Conservation (phyloP, 2,888 invertebrate genomes). For the Dolichomitus sp. region DNA sequence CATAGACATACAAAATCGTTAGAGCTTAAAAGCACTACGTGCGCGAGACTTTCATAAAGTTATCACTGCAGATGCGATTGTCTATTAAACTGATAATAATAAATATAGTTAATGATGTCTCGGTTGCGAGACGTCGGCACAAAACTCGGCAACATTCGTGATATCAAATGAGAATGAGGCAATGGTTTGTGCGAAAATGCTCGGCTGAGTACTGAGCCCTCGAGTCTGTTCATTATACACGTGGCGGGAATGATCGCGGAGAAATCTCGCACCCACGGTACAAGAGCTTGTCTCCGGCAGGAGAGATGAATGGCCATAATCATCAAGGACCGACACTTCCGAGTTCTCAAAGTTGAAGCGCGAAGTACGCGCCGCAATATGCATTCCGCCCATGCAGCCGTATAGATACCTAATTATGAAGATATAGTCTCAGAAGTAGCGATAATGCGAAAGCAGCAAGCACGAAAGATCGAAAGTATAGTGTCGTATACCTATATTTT, state of each 20-base stretch:
- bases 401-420: neutral
- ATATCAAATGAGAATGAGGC: conserved; percentile 14
- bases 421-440: conserved; percentile 28
- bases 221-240: conserved; percentile 48
- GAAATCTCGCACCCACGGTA: conserved; percentile 31
- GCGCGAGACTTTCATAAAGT: neutral
- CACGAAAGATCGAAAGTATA: conserved; percentile 25
- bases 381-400: neutral
- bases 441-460: conserved; percentile 33
- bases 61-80: neutral
- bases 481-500: conserved; percentile 6
- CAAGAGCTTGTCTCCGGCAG: conserved; percentile 45
- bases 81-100: too few species aligned
- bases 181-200: conserved; percentile 13
- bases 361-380: conserved; percentile 12
- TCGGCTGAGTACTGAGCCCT: conserved; percentile 37
- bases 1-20: too few species aligned
- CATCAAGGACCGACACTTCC: conserved; percentile 59
- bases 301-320: conserved; percentile 68
- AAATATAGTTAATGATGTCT: neutral
- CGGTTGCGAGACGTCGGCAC: neutral
- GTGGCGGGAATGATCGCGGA: conserved; percentile 58
- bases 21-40: neutral
- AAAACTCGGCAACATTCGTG: conserved; percentile 4
- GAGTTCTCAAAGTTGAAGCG: conserved; percentile 39